phyloP scores from a whole-genome alignment of 1,140 invertebrate species.

The Teleogryllus occipitalis region DNA sequence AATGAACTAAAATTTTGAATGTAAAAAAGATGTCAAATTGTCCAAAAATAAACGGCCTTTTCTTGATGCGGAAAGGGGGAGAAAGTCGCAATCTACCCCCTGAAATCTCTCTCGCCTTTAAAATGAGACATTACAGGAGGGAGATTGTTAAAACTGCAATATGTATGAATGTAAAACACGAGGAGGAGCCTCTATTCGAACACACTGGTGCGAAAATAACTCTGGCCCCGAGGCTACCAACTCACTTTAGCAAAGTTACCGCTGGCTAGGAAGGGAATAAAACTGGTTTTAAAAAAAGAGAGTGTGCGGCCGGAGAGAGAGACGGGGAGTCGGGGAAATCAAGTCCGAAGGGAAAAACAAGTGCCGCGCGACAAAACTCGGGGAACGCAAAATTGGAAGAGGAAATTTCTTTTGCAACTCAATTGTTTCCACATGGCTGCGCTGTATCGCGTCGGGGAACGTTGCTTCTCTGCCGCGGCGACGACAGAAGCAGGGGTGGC shows the following conservation, averaged over 20 bases:
- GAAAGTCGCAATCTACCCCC: neutral
- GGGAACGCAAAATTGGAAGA: slow-evolving; percentile 3
- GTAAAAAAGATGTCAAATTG: slow-evolving; percentile 5
- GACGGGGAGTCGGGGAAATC: neutral
- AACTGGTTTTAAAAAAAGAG: neutral
- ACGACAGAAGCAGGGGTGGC: no score
- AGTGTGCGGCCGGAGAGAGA: neutral
- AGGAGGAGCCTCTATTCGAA: neutral
- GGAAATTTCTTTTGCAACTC: slow-evolving; percentile 4
- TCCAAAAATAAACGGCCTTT: neutral
- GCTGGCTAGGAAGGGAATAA: slow-evolving; percentile 3
- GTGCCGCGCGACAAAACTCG: slow-evolving; percentile 2
- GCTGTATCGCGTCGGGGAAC: neutral
- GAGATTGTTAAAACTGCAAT: neutral
- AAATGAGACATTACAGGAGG: neutral
- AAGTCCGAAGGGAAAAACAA: slow-evolving; percentile 4
- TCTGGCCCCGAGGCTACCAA: neutral
- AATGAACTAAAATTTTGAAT: neutral
- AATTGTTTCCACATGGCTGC: neutral
- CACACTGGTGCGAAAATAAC: neutral
- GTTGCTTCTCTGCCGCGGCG: no score
- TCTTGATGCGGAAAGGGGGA: neutral
- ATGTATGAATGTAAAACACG: neutral
- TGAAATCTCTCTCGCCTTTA: neutral
- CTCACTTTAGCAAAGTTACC: slow-evolving; percentile 4